These are phyloP conservation scores for Actinia equina DNA, from an alignment of 64 coral and sea anemone genomes.

Conservation along the genomic window DNA sequence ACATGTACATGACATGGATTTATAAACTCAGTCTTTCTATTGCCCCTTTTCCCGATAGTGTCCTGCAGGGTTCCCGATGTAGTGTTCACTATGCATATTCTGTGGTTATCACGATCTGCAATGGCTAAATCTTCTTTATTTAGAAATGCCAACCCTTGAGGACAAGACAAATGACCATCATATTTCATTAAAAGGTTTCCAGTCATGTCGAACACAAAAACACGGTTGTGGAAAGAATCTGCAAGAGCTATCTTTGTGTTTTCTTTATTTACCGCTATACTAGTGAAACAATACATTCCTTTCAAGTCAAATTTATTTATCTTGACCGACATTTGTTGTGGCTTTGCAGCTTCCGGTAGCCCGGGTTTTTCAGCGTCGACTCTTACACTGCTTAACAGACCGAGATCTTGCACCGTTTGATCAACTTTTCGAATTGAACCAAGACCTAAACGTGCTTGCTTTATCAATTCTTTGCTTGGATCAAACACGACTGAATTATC, in stretches of 20 bases:
- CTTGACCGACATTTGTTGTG: not conserved
- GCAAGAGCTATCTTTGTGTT: not conserved
- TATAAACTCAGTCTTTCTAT: not conserved
- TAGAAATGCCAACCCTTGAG: conserved; percentile 4
- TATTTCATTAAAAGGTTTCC: not conserved
- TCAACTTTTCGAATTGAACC: not conserved
- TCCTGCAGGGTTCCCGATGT: not conserved
- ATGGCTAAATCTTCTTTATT: conserved; percentile 1
- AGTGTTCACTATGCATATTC: conserved; percentile 25
- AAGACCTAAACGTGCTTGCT: not conserved
- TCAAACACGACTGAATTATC: not conserved
- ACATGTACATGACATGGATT: conserved; percentile 5
- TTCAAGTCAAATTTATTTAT: not conserved
- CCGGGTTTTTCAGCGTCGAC: not conserved
- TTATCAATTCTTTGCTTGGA: not conserved
- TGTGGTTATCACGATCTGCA: not conserved
- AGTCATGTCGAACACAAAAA: not conserved
- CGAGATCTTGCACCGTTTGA: not conserved
- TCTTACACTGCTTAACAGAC: not conserved
- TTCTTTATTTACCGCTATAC: conserved; percentile 6
- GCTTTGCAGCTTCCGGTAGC: not conserved
- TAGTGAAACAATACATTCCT: not conserved
- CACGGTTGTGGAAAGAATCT: not conserved
- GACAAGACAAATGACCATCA: not conserved
- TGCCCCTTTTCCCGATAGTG: not conserved